phyloP scores from a whole-genome alignment of 92 coral and sea anemone genomes.

The Porites cylindrica region DNA sequence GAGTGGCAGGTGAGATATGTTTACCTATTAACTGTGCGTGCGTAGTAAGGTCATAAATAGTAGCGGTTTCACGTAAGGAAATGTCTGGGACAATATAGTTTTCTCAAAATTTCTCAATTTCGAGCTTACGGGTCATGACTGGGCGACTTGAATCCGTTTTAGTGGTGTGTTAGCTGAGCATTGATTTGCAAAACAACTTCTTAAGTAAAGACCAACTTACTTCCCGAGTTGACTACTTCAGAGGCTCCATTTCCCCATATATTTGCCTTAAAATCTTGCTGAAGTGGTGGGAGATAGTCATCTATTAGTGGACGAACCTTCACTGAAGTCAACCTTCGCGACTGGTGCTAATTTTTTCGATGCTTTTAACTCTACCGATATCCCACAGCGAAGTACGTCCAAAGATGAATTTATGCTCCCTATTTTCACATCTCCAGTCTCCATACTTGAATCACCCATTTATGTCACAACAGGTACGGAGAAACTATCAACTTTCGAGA shows the following conservation, averaged over 20 bases:
- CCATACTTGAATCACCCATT: slow-evolving; percentile 4
- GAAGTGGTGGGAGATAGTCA: slow-evolving; percentile 14
- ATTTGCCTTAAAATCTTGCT: slow-evolving; percentile 13
- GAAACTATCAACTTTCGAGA: slow-evolving; percentile 16
- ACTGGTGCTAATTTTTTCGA: slow-evolving; percentile 8
- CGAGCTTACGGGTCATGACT: too few relatives aligned
- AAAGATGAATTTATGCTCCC: slow-evolving; percentile 13
- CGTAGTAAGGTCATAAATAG: too few relatives aligned
- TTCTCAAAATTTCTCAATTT: too few relatives aligned
- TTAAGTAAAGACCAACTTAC: slow-evolving; percentile 5
- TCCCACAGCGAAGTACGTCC: slow-evolving; percentile 14
- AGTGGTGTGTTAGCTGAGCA: slow-evolving; percentile 7
- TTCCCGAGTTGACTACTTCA: slow-evolving; percentile 15
- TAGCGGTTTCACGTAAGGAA: too few relatives aligned
- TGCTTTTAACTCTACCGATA: slow-evolving; percentile 8
- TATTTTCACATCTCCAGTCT: slow-evolving; percentile 16
- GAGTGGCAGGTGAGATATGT: slow-evolving; percentile 28
- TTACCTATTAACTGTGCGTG: too few relatives aligned
- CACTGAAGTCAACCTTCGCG: slow-evolving; percentile 15
- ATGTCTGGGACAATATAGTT: too few relatives aligned
- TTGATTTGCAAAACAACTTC: slow-evolving; percentile 12
- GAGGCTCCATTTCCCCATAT: slow-evolving; percentile 11
- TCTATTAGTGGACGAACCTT: slow-evolving; percentile 17
- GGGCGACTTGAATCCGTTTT: too few relatives aligned
- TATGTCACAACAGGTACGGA: slow-evolving; percentile 5